These are phyloP conservation scores for Pseudorectes ferrugineus DNA, from an alignment of 2,113 vertebrate genomes.

Conservation along the genomic window DNA sequence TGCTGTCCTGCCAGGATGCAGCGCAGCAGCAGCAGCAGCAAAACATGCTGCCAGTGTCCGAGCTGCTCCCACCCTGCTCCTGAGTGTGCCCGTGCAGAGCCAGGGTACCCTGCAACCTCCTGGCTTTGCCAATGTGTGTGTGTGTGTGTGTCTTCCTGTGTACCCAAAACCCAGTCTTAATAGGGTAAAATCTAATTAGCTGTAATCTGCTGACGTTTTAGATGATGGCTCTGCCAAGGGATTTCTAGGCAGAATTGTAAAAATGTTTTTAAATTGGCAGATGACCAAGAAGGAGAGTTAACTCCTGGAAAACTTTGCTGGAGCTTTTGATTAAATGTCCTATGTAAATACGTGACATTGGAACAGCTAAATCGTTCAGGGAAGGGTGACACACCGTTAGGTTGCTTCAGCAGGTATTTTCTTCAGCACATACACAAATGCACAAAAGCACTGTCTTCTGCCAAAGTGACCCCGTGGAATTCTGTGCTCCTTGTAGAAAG, in stretches of 20 bases:
- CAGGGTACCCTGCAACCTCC: neutral
- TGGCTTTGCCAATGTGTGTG: neutral
- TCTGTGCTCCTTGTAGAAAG: neutral
- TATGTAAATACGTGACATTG: neutral
- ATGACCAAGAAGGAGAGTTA: neutral
- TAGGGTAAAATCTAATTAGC: neutral
- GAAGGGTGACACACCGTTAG: neutral
- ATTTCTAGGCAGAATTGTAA: neutral
- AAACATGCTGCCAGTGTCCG: neutral
- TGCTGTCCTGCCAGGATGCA: neutral
- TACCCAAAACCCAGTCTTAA: neutral
- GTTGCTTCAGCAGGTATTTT: neutral
- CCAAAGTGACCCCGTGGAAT: no score
- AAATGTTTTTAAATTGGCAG: neutral
- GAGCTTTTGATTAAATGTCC: neutral
- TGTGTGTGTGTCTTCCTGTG: neutral
- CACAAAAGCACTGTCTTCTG: neutral
- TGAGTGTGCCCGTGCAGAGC: neutral
- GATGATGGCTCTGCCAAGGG: neutral
- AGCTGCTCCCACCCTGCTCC: neutral
- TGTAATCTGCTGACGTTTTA: neutral
- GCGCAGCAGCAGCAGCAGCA: neutral
- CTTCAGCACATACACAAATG: fast-evolving
- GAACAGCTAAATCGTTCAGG: neutral
- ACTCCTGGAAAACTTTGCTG: neutral